Conservation (phyloP, 2,888 invertebrate genomes). For the Amphiduros pacificus region DNA sequence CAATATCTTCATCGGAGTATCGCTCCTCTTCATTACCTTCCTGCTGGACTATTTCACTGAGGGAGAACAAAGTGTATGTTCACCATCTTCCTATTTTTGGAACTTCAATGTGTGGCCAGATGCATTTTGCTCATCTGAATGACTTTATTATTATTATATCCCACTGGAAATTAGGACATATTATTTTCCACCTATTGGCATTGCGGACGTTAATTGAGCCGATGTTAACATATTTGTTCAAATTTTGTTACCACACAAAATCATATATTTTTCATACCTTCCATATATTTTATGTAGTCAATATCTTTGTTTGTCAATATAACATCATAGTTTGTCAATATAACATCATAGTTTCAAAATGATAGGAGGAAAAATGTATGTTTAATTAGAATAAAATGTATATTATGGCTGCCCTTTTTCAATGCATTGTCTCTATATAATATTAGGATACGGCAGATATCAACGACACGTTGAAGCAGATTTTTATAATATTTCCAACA, state of each 20-base stretch:
- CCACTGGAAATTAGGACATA: too few species aligned
- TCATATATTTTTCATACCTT: background rate
- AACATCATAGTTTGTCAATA: background rate
- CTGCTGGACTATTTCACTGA: slow-evolving; percentile 69
- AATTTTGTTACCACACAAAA: background rate
- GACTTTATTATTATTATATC: too few species aligned
- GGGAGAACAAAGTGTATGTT: slow-evolving; percentile 14
- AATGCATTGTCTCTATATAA: background rate
- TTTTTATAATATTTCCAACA: slow-evolving; percentile 76
- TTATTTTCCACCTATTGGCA: too few species aligned
- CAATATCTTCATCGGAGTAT: slow-evolving; percentile 74
- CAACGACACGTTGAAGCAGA: background rate
- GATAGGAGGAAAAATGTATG: background rate
- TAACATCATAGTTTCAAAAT: background rate
- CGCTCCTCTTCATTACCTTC: slow-evolving; percentile 63
- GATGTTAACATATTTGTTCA: too few species aligned
- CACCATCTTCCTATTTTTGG: background rate
- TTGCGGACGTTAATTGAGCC: too few species aligned
- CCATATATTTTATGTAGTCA: background rate
- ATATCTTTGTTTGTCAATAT: too few species aligned
- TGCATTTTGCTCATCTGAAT: too few species aligned
- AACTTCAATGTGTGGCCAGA: too few species aligned
- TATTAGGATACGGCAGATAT: slow-evolving; percentile 1
- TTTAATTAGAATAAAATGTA: background rate
- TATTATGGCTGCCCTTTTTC: background rate